These are phyloP conservation scores for Philhelius pedissequus DNA, from an alignment of 2,888 invertebrate genomes.

Conservation along the genomic window DNA sequence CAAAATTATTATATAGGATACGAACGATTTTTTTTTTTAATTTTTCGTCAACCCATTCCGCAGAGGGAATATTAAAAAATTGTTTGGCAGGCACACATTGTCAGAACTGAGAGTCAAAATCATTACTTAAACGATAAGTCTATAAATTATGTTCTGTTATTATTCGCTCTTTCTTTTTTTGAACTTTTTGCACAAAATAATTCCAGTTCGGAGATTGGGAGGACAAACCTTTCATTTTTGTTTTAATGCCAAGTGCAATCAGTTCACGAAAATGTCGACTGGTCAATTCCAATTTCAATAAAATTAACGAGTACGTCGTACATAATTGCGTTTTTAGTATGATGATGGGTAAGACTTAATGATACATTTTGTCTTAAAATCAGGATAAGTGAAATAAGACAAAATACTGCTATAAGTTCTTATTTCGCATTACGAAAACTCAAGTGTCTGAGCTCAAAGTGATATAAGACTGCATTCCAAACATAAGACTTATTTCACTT, in stretches of 20 bases:
- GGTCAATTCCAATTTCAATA: not conserved
- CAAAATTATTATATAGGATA: conserved; percentile 28
- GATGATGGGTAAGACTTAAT: too few species aligned
- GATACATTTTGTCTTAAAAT: too few species aligned
- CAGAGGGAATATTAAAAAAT: conserved; percentile 37
- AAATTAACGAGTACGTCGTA: not conserved
- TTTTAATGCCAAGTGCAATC: not conserved
- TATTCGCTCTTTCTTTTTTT: not conserved
- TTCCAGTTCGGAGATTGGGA: conserved; percentile 13
- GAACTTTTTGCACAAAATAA: not conserved
- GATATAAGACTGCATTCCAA: too few species aligned
- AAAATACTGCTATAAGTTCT: too few species aligned
- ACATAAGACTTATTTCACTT: too few species aligned
- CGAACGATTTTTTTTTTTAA: not conserved
- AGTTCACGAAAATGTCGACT: conserved; percentile 12
- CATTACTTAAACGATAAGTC: conserved; percentile 63
- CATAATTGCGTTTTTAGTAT: not conserved
- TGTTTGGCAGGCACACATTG: conserved; percentile 57
- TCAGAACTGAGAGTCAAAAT: conserved; percentile 65
- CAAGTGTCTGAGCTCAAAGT: too few species aligned
- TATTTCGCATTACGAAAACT: too few species aligned
- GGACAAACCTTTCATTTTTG: conserved; percentile 15
- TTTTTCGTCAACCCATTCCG: conserved; percentile 13
- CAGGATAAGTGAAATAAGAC: too few species aligned
- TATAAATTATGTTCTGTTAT: conserved; percentile 65